These are phyloP conservation scores for Fukomys damarensis DNA, from an alignment of 2,113 vertebrate genomes.

Conservation along the genomic window DNA sequence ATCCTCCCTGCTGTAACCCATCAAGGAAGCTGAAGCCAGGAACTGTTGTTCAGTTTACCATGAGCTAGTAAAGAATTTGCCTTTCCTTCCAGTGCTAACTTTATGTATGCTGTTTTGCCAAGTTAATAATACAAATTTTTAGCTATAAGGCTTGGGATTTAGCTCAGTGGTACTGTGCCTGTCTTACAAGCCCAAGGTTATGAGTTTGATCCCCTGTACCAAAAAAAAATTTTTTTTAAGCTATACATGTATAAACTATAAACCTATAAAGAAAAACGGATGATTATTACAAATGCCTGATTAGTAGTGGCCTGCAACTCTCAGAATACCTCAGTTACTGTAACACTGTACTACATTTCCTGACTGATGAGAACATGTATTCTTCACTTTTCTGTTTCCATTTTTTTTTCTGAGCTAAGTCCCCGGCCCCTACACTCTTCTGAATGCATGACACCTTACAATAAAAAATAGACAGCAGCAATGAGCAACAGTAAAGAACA, in stretches of 20 bases:
- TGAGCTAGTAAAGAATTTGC: background rate
- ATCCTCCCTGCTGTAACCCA: background rate
- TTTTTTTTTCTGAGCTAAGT: no score
- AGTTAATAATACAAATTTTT: conserved; percentile 30
- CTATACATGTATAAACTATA: background rate
- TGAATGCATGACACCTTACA: background rate
- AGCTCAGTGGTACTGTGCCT: no score
- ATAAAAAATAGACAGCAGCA: background rate
- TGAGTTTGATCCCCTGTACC: no score
- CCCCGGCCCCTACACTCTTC: background rate
- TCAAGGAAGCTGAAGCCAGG: background rate
- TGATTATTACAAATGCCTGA: background rate
- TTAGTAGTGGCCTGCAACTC: background rate
- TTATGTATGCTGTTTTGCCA: conserved; percentile 8
- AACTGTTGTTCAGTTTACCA: background rate
- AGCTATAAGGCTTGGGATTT: no score
- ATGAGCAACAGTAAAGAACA: background rate
- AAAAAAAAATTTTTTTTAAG: background rate
- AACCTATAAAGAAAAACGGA: conserved; percentile 31
- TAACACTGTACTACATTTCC: background rate
- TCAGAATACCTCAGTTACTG: background rate
- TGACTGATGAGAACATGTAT: background rate
- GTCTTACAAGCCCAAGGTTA: no score
- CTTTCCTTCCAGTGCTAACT: background rate
- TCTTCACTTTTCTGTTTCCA: no score